phyloP scores from a whole-genome alignment of 92 coral and sea anemone genomes.

The Umimayanthus chanpuru region DNA sequence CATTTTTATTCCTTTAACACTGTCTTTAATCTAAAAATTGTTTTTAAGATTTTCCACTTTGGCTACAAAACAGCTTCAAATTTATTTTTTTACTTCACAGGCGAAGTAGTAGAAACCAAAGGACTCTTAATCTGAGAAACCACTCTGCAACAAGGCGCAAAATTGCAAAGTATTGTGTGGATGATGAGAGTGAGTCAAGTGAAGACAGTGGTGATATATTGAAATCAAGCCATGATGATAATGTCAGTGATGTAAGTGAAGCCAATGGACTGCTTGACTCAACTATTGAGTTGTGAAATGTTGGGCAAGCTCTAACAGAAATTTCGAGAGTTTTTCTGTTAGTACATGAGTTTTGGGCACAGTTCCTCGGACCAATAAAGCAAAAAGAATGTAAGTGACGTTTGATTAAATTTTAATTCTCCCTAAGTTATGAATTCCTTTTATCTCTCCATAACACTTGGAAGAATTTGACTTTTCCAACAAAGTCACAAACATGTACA shows the following conservation, averaged over 20 bases:
- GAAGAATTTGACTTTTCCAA: too few species aligned
- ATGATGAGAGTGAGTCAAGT: constrained; percentile 14
- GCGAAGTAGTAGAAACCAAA: constrained; percentile 1
- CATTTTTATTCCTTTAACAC: neutral
- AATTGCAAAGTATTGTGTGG: constrained; percentile 23
- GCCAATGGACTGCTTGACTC: too few species aligned
- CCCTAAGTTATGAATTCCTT: too few species aligned
- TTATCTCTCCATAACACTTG: too few species aligned
- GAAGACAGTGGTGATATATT: neutral
- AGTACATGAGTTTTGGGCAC: too few species aligned
- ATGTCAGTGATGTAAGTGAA: neutral
- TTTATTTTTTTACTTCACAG: neutral
- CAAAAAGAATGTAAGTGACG: too few species aligned
- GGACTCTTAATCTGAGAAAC: constrained; percentile 6
- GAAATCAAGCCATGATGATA: neutral
- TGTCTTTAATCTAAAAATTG: neutral
- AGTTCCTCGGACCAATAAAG: too few species aligned
- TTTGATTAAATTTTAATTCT: too few species aligned
- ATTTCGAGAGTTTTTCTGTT: too few species aligned
- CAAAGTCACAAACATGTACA: too few species aligned
- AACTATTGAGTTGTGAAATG: too few species aligned
- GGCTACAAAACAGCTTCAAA: neutral
- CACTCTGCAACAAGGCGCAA: constrained; percentile 4
- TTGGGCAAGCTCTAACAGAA: too few species aligned
- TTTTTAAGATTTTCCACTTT: neutral